phyloP scores from a whole-genome alignment of 1,140 invertebrate species.

The Radopholus similis region DNA sequence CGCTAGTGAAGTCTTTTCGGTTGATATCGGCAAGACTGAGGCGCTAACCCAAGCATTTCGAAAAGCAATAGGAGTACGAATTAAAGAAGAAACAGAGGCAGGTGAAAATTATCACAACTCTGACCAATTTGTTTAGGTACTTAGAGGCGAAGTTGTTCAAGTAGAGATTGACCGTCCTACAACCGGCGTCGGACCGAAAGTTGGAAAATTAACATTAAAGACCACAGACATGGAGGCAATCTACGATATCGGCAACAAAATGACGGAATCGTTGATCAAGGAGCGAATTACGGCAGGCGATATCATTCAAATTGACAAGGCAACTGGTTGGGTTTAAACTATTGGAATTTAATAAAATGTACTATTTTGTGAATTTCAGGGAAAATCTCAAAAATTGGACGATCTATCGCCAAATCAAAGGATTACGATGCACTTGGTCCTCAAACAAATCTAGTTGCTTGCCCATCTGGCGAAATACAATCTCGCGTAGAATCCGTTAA shows the following conservation, averaged over 20 bases:
- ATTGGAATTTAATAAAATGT: neutral
- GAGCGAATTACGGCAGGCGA: constrained; percentile 75
- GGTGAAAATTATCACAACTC: too few species aligned
- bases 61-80: constrained; percentile 93
- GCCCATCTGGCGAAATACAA: constrained; percentile 95
- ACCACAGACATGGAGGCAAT: constrained; percentile 99
- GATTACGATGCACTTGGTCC: constrained; percentile 96
- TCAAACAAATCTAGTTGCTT: constrained; percentile 83
- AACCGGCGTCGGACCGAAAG: constrained; percentile 71
- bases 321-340: constrained; percentile 39
- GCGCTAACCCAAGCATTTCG: constrained; percentile 92
- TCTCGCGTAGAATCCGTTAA: constrained; percentile 98
- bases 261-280: constrained; percentile 93
- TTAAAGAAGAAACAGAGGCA: constrained; percentile 73
- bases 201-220: constrained; percentile 87
- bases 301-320: constrained; percentile 56
- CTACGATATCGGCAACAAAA: constrained; percentile 95
- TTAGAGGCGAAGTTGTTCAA: constrained; percentile 97
- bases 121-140: constrained; percentile 74
- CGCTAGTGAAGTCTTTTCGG: constrained; percentile 90
- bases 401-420: constrained; percentile 87
- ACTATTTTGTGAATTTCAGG: constrained; percentile 63
- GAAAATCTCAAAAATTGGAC: constrained; percentile 87
- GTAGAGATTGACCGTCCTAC: constrained; percentile 91
- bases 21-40: constrained; percentile 99